A percentile compares a stretch with the other conserved stretches of the same genome.
Evolutionary conservation across 2,797 vertebrate species (phyloP).

Genomic region (Nyctibius grandis): DNA sequence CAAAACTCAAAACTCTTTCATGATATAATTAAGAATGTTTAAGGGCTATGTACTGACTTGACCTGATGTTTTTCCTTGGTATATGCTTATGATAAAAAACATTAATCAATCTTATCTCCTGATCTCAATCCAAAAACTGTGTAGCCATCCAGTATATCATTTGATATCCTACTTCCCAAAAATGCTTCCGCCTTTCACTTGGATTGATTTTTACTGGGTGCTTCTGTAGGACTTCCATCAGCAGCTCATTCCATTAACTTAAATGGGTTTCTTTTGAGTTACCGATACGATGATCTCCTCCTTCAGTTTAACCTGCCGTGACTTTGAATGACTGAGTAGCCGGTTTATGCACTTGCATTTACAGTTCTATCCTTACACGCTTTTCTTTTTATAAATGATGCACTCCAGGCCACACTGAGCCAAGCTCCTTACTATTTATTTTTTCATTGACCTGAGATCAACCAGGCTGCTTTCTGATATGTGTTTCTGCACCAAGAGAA

Average conservation of each 20-base stretch:
- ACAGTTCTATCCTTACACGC: not conserved
- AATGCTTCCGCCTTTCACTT: not conserved
- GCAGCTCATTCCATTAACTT: constrained; percentile 1
- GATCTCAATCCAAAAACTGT: not conserved
- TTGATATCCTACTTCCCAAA: not conserved
- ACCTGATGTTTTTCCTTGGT: not conserved
- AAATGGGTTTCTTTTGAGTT: not conserved
- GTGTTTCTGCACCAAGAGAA: not conserved
- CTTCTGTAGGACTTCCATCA: not conserved
- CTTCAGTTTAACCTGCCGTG: not conserved
- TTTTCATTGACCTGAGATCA: not conserved
- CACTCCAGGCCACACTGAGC: not conserved
- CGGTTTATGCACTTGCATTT: not conserved
- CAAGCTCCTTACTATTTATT: not conserved
- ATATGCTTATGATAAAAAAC: not conserved
- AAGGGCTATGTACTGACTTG: not conserved
- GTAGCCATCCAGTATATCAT: not conserved
- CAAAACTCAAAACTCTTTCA: not conserved
- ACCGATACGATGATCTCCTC: not conserved
- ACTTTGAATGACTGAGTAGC: not conserved
- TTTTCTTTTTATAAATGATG: not conserved
- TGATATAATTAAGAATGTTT: not conserved
- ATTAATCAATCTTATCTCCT: not conserved
- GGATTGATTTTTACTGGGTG: not conserved
- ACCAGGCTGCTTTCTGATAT: not conserved